phyloP scores from a whole-genome alignment of 2,113 vertebrate genomes.

The Nannospalax galili region DNA sequence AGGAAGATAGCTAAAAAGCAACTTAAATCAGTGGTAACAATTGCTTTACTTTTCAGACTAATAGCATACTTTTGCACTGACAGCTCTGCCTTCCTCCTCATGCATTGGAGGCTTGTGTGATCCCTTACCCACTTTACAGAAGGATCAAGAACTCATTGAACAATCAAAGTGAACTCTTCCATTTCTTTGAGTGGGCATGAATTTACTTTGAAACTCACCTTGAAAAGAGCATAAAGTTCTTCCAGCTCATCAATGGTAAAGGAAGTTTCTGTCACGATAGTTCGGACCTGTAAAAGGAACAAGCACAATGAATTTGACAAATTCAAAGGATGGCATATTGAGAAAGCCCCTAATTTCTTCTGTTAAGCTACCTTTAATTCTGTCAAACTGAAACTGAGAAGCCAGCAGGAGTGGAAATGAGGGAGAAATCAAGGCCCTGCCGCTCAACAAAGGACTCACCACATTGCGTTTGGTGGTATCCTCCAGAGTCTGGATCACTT shows the following conservation, averaged over 20 bases:
- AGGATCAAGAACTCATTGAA: conserved; percentile 9
- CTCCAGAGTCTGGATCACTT: conserved; percentile 98
- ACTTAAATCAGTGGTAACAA: neutral
- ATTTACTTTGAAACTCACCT: conserved; percentile 86
- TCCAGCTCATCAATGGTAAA: conserved; percentile 96
- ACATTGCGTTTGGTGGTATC: conserved; percentile 98
- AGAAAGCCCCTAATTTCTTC: neutral
- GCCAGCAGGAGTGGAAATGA: accelerated
- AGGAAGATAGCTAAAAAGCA: neutral
- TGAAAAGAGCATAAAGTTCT: conserved; percentile 96
- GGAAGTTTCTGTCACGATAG: conserved; percentile 96
- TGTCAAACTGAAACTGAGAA: neutral
- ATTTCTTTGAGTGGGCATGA: neutral
- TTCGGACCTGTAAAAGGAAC: conserved; percentile 90
- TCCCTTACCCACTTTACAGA: neutral
- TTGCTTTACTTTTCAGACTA: neutral
- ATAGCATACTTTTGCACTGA: neutral
- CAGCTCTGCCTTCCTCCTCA: accelerated
- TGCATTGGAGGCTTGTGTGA: accelerated
- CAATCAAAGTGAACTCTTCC: neutral
- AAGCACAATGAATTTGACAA: neutral
- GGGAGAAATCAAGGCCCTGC: neutral
- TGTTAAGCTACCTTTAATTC: neutral
- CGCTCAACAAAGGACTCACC: conserved; percentile 84
- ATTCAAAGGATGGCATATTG: neutral